Evolutionary conservation across 2,797 vertebrate genomes (phyloP), one percentile per base, ranked within the genome.

Genomic region (Anabas testudineus): DNA sequence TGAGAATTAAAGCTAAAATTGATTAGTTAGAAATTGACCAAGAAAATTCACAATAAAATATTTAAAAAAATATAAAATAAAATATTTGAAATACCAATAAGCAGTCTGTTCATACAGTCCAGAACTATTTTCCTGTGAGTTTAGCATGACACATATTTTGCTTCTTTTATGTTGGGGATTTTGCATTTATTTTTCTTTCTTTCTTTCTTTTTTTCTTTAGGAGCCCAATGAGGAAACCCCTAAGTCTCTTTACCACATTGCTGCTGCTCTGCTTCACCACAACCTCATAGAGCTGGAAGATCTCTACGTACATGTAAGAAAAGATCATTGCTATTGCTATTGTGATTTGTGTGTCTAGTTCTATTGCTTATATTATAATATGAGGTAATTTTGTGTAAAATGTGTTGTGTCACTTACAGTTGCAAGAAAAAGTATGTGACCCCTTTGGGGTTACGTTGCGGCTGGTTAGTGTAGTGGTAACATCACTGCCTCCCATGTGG

Each of bases 171-270:
- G 24, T 19, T 42, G 19, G 6, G 5, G 14, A 2, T 24, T 24
- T 24, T 24, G n/a, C n/a, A n/a, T n/a, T n/a, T n/a, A n/a, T 6
- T 56, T 2, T 22, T 52, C 18, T 21, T 71, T 2, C 22, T 57
- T 57, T 49, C 1, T 54, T 53, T 43, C 24, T 2, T 15, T 77
- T 2, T 76, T 47, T 34, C 74, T 87, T 72, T 78, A 99, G 98
- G 98, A 99, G 88, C 98, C 98, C 21, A 99, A 95, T 79, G 97
- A 97, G 80, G 97, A 98, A 92, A 99, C 98, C 0, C 98, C 98
- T 10, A 95, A 94, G 48, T 99, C 98, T 78, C 94, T 99, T 70
- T 99, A 99, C 89, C 96, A 97, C 90, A 96, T 99, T 65, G 97
- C 98, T 88, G 98, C 98, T 84, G 95, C 98, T 66, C 95, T 99